Conservation (phyloP, 2,113 vertebrate genomes). For the Oncorhynchus masou region DNA sequence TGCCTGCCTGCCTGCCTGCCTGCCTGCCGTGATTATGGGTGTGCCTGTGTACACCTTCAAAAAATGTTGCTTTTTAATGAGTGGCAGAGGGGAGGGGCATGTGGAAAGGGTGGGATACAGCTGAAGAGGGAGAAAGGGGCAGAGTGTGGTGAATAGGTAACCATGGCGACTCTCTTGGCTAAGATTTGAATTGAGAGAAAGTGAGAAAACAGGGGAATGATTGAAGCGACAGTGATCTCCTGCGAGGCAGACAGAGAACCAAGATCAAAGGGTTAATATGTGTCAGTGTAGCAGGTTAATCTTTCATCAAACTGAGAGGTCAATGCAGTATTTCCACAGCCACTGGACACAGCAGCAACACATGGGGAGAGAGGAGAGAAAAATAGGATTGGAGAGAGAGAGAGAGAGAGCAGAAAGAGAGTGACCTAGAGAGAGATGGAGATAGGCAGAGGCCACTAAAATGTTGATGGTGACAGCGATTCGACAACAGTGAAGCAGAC, state of each 20-base stretch:
- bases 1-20: too few species aligned
- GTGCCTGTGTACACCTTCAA: neutral
- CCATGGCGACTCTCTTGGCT: conserved; percentile 75
- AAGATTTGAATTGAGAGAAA: conserved; percentile 69
- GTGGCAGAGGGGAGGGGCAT: conserved; percentile 30
- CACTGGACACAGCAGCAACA: conserved; percentile 35
- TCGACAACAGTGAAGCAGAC: conserved; percentile 32
- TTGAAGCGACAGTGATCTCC: conserved; percentile 52
- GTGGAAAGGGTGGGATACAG: conserved; percentile 65
- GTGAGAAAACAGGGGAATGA: conserved; percentile 8
- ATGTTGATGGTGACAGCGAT: neutral
- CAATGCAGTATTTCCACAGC: conserved; percentile 51
- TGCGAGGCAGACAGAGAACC: conserved; percentile 22
- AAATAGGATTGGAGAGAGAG: neutral
- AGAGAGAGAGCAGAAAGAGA: conserved; percentile 6
- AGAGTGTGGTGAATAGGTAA: conserved; percentile 75
- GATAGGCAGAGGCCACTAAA: neutral
- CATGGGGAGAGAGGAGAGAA: neutral
- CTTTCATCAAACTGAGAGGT: conserved; percentile 63
- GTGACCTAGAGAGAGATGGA: conserved; percentile 1
- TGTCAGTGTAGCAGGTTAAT: conserved; percentile 65
- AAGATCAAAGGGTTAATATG: conserved; percentile 68
- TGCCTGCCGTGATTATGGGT: too few species aligned
- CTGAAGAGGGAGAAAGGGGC: conserved; percentile 42
- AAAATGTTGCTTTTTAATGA: conserved; percentile 47